These are phyloP conservation scores for Ramphastos sulfuratus DNA, from an alignment of 2,113 vertebrate genomes.

Conservation along the genomic window DNA sequence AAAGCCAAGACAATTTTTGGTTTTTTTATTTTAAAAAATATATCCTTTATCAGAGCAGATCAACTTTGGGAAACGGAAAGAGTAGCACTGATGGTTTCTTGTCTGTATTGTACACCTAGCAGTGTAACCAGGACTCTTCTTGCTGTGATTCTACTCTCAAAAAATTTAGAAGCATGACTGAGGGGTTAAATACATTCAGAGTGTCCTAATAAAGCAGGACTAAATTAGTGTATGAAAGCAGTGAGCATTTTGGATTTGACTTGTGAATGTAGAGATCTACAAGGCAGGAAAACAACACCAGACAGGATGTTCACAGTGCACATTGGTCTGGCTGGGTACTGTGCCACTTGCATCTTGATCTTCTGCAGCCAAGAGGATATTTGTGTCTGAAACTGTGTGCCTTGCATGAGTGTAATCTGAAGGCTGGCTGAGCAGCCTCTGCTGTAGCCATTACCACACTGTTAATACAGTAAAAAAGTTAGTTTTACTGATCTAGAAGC, in stretches of 20 bases:
- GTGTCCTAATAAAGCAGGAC: background rate
- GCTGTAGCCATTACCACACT: background rate
- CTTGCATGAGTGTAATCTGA: background rate
- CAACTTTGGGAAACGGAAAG: background rate
- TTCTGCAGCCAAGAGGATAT: background rate
- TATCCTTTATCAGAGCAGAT: background rate
- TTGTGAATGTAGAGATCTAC: background rate
- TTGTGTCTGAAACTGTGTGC: background rate
- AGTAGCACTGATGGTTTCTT: background rate
- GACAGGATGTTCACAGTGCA: background rate
- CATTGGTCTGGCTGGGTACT: background rate
- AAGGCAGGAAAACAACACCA: background rate
- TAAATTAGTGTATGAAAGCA: background rate
- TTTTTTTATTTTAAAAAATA: background rate
- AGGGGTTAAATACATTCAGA: background rate
- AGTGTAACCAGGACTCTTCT: background rate
- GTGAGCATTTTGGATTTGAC: background rate
- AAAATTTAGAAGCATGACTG: background rate
- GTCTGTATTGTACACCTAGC: background rate
- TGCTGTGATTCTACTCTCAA: background rate
- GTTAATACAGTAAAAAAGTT: background rate
- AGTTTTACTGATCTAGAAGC: background rate
- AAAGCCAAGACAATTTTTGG: background rate
- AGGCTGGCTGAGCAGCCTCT: background rate
- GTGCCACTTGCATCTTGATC: background rate